phyloP scores from a whole-genome alignment of 2,888 invertebrate genomes.

The Chaetogeoica ovagalla region DNA sequence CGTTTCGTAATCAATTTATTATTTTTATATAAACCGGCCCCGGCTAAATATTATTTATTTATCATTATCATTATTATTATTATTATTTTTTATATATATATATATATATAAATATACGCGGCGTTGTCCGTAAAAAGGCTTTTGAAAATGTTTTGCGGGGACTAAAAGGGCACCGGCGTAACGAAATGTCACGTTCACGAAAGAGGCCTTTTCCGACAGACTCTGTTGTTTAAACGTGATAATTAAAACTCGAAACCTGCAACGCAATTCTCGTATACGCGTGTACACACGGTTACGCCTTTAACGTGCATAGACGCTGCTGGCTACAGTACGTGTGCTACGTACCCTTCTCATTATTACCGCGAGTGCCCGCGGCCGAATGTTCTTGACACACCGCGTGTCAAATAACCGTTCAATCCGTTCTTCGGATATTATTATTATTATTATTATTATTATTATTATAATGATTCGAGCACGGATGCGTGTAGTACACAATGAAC shows the following conservation, averaged over 20 bases:
- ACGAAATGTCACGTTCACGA: slow-evolving; percentile 37
- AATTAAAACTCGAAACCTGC: slow-evolving; percentile 39
- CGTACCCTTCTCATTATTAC: slow-evolving; percentile 12
- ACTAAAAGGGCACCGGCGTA: neutral
- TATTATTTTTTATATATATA: no score
- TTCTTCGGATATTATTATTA: slow-evolving; percentile 2
- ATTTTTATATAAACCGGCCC: neutral
- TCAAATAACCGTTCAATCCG: slow-evolving; percentile 24
- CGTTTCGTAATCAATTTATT: neutral
- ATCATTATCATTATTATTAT: no score
- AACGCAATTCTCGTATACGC: neutral
- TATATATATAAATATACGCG: no score
- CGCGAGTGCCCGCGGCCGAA: neutral
- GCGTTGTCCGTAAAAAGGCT: neutral
- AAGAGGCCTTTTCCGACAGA: neutral
- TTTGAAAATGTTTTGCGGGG: slow-evolving; percentile 8
- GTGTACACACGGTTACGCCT: slow-evolving; percentile 8
- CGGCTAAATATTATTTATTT: neutral
- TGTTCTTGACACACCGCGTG: slow-evolving; percentile 33
- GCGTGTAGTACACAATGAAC: neutral
- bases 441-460: no score
- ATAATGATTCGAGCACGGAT: neutral
- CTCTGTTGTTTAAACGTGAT: slow-evolving; percentile 20
- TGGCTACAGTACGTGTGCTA: no score
- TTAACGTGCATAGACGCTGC: neutral